phyloP scores from a whole-genome alignment of 1,140 invertebrate genomes.

The Homarus americanus region DNA sequence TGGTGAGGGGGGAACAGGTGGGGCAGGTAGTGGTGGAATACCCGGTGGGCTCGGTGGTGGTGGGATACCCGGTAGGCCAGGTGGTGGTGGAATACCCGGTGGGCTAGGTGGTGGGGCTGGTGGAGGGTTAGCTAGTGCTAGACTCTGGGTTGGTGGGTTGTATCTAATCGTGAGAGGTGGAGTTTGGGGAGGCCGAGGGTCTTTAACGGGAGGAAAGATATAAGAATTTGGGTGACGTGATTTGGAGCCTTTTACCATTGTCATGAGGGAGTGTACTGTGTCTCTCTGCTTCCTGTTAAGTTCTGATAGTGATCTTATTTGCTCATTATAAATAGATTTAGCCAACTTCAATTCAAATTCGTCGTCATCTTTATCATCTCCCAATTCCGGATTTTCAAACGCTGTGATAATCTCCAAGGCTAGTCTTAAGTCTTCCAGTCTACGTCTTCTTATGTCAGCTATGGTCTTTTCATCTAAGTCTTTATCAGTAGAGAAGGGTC shows the following conservation, averaged over 20 bases:
- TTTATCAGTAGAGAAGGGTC: not conserved
- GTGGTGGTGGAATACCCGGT: not conserved
- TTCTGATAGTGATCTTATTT: slow-evolving; percentile 45
- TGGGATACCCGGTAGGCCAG: not conserved
- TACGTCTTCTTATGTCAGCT: slow-evolving; percentile 10
- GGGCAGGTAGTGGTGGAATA: not conserved
- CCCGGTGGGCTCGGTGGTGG: not conserved
- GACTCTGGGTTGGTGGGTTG: not conserved
- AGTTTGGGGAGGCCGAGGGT: not conserved
- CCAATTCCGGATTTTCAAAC: not conserved
- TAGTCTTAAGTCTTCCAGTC: slow-evolving; percentile 49
- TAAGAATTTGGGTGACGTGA: not conserved
- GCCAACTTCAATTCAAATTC: slow-evolving; percentile 48
- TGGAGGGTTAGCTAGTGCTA: not conserved
- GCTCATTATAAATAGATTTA: slow-evolving; percentile 43
- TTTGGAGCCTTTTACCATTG: slow-evolving; percentile 10
- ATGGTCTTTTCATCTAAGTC: not conserved
- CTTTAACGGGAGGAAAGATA: not conserved
- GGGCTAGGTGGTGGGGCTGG: not conserved
- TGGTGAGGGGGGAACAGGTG: too few species aligned
- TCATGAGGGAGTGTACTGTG: slow-evolving; percentile 45
- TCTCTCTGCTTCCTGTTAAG: slow-evolving; percentile 48
- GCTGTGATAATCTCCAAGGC: slow-evolving; percentile 53
- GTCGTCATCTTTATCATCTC: not conserved
- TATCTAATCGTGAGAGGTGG: not conserved